phyloP scores from a whole-genome alignment of 2,797 vertebrate species.

The Gobio occitaniae region DNA sequence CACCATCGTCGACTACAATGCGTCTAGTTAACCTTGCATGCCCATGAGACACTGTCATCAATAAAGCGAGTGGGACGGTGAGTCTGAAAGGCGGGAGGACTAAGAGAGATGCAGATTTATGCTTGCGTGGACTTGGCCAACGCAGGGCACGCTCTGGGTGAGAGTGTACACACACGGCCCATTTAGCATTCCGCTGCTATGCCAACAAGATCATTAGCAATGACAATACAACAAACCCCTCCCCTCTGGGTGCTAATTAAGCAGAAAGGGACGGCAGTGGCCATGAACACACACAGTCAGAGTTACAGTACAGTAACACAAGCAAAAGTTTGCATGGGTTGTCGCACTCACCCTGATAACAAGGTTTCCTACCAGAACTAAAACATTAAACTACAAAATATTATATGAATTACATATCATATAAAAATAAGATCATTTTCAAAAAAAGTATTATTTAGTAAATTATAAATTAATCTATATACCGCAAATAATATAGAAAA shows the following conservation, averaged over 20 bases:
- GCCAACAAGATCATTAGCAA: constrained; percentile 80
- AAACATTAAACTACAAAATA: not conserved
- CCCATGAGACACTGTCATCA: constrained; percentile 30
- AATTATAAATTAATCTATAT: too few species aligned
- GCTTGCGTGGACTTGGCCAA: constrained; percentile 69
- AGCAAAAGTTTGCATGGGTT: constrained; percentile 26
- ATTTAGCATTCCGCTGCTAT: constrained; percentile 81
- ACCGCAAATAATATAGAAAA: too few species aligned
- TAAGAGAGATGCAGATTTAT: constrained; percentile 65
- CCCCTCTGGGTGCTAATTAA: constrained; percentile 74
- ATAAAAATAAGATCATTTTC: too few species aligned
- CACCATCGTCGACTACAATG: constrained; percentile 34
- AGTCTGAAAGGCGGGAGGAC: constrained; percentile 23
- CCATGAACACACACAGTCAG: constrained; percentile 51
- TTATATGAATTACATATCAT: too few species aligned
- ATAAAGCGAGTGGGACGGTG: not conserved
- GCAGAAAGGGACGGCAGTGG: constrained; percentile 66
- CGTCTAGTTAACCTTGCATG: constrained; percentile 39
- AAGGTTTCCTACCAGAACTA: not conserved
- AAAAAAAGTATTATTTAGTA: too few species aligned
- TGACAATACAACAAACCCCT: constrained; percentile 77
- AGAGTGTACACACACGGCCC: constrained; percentile 72
- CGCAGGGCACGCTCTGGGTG: constrained; percentile 43
- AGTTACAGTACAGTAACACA: constrained; percentile 39
- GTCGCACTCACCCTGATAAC: not conserved